Conservation (phyloP, 2,113 vertebrate species). For the Numenius arquata region DNA sequence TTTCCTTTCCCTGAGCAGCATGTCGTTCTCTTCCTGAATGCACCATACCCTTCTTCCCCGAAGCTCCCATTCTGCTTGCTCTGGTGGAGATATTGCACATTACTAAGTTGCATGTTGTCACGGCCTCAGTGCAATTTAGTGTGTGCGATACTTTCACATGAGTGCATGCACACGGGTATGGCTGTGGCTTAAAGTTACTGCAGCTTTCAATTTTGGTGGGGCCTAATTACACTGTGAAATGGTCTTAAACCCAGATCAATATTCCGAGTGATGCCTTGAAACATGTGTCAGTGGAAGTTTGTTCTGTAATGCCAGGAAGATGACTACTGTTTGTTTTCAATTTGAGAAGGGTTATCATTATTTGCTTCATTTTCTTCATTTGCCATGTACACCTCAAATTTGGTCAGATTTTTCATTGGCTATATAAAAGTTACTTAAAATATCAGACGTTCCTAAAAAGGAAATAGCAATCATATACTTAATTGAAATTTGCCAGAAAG, state of each 20-base stretch:
- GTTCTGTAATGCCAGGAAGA: slow-evolving; percentile 46
- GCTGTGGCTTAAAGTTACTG: slow-evolving; percentile 76
- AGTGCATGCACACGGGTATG: slow-evolving; percentile 85
- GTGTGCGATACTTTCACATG: slow-evolving; percentile 87
- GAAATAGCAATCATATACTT: not conserved
- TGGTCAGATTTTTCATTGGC: not conserved
- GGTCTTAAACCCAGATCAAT: not conserved
- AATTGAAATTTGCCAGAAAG: not conserved
- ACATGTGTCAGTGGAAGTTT: not conserved
- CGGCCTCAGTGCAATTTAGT: slow-evolving; percentile 85
- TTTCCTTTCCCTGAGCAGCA: slow-evolving; percentile 71
- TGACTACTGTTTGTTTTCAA: slow-evolving; percentile 45
- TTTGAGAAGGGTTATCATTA: slow-evolving; percentile 50
- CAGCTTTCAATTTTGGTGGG: slow-evolving; percentile 54
- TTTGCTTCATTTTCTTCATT: slow-evolving; percentile 63
- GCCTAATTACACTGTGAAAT: not conserved
- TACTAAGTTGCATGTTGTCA: slow-evolving; percentile 88
- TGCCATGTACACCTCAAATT: not conserved
- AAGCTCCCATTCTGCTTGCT: slow-evolving; percentile 81
- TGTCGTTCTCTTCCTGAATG: slow-evolving; percentile 76
- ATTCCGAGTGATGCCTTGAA: slow-evolving; percentile 11
- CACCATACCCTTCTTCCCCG: slow-evolving; percentile 73
- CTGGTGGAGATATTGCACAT: slow-evolving; percentile 88
- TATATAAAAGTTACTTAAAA: not conserved
- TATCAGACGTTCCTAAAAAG: not conserved